Percentiles rank a stretch among this genome's conserved stretches.
Evolutionary conservation across 1,140 invertebrate species (phyloP).

Genomic region (Drosophila simulans): DNA sequence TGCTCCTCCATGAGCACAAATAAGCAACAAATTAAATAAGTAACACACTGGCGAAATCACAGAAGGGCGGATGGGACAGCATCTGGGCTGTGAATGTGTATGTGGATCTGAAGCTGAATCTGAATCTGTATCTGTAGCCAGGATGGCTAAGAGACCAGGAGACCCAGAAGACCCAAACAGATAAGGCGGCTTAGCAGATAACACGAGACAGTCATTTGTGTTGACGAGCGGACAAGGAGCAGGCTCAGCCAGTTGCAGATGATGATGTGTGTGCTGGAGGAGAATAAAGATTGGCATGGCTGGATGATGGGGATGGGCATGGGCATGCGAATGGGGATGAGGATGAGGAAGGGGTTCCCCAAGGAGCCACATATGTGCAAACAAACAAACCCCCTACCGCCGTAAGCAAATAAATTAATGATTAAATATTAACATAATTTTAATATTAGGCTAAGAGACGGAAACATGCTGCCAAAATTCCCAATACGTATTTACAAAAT

Average conservation of each 20-base stretch:
- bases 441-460: too few relatives aligned
- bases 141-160: neutral
- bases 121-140: neutral
- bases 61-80: conserved; percentile 7
- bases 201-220: conserved; percentile 80
- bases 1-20: conserved; percentile 52
- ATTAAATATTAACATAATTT: too few relatives aligned
- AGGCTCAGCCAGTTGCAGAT: conserved; percentile 25
- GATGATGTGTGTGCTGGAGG: conserved; percentile 19
- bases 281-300: neutral
- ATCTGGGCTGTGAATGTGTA: neutral
- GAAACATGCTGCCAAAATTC: too few relatives aligned
- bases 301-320: neutral
- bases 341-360: neutral
- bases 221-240: conserved; percentile 59
- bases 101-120: neutral
- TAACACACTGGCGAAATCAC: conserved; percentile 73
- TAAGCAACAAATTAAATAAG: conserved; percentile 82
- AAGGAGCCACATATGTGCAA: conserved; percentile 27
- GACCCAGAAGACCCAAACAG: conserved; percentile 31
- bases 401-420: too few relatives aligned
- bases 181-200: conserved; percentile 80
- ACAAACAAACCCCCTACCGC: neutral
- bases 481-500: too few relatives aligned
- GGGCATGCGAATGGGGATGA: too few relatives aligned